A percentile compares a stretch with the other conserved stretches of the same genome.
Evolutionary conservation across 2,888 invertebrate species (phyloP).

Genomic region (Hipparchia sbordonii): DNA sequence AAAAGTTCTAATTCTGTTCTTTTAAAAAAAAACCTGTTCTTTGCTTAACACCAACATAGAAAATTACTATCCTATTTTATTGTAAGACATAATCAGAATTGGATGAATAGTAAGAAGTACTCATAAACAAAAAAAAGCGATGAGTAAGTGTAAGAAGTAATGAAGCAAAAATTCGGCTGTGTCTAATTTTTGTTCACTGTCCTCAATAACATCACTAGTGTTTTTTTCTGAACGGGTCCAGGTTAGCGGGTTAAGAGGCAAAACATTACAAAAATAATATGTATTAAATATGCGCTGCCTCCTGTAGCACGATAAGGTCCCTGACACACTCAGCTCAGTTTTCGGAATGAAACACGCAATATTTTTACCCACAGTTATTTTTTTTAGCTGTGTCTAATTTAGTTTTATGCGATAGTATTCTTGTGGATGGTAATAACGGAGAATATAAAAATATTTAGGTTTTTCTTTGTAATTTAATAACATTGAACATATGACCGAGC

Average conservation of each 20-base stretch:
- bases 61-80: too few species aligned
- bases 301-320: constrained; percentile 44
- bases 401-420: background rate
- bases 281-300: constrained; percentile 38
- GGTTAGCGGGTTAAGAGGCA: constrained; percentile 66
- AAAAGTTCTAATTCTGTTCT: too few species aligned
- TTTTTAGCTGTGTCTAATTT: background rate
- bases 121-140: background rate
- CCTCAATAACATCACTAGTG: constrained; percentile 37
- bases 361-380: background rate
- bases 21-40: too few species aligned
- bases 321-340: constrained; percentile 44
- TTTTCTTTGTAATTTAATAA: too few species aligned
- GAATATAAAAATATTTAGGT: too few species aligned
- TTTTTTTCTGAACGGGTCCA: constrained; percentile 45
- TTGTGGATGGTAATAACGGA: background rate
- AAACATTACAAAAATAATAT: constrained; percentile 47
- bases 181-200: constrained; percentile 36
- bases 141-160: background rate
- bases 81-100: background rate
- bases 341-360: constrained; percentile 10
- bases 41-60: too few species aligned
- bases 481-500: too few species aligned
- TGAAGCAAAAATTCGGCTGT: background rate
- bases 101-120: background rate